These are phyloP conservation scores for Alosa alosa DNA, from an alignment of 2,113 vertebrate species.

Conservation along the genomic window DNA sequence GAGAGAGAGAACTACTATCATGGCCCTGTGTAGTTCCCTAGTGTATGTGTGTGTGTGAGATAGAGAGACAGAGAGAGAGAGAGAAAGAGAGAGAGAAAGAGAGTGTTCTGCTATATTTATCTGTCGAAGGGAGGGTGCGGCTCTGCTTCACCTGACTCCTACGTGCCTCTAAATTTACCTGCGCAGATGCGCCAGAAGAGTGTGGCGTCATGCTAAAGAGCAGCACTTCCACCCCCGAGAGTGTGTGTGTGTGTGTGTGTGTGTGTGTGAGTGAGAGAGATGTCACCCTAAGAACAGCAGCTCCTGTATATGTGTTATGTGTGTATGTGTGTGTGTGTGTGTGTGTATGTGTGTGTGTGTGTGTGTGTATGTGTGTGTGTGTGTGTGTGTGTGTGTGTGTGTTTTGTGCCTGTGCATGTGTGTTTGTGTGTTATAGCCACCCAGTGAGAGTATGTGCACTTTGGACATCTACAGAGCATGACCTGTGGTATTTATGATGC, in stretches of 20 bases:
- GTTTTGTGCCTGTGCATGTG: not conserved
- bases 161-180: not conserved
- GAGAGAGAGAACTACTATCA: too few relatives aligned
- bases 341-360: constrained; percentile 22
- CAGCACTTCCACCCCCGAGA: not conserved
- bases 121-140: not conserved
- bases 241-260: constrained; percentile 4
- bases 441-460: not conserved
- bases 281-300: too few relatives aligned
- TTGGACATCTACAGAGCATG: not conserved
- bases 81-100: not conserved
- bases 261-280: not conserved
- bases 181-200: not conserved
- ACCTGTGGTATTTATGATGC: not conserved
- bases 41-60: not conserved
- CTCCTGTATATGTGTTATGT: not conserved
- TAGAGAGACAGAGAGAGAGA: not conserved
- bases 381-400: constrained; percentile 18
- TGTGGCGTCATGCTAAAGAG: not conserved
- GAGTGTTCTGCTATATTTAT: not conserved
- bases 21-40: too few relatives aligned
- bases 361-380: constrained; percentile 9
- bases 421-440: not conserved
- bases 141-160: not conserved
- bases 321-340: not conserved